These are phyloP conservation scores for Lymantria monacha DNA, from an alignment of 2,888 invertebrate genomes.

Conservation along the genomic window DNA sequence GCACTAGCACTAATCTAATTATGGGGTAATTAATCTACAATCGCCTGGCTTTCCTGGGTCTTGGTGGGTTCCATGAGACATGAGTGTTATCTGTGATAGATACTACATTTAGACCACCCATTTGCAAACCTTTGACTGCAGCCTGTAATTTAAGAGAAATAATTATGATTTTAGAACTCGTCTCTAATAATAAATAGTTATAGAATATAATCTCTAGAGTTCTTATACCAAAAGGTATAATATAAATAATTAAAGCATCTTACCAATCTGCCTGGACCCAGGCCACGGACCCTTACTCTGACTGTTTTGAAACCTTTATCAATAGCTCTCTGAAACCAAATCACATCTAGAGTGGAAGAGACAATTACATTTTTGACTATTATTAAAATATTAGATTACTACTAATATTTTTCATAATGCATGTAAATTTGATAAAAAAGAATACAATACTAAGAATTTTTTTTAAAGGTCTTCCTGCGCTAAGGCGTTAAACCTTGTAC, in stretches of 20 bases:
- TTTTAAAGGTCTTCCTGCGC: too few relatives aligned
- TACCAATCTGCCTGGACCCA: conserved; percentile 96
- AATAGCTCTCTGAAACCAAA: conserved; percentile 83
- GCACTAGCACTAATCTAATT: conserved; percentile 22
- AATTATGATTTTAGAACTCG: neutral
- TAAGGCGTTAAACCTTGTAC: too few relatives aligned
- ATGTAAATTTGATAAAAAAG: too few relatives aligned
- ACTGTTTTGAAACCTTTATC: conserved; percentile 88
- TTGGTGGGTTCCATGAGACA: conserved; percentile 91
- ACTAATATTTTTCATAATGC: neutral
- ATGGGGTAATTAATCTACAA: conserved; percentile 79
- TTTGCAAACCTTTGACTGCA: conserved; percentile 95
- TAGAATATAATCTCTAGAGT: too few relatives aligned
- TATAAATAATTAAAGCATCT: conserved; percentile 43
- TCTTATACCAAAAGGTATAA: too few relatives aligned
- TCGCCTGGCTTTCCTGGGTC: conserved; percentile 92
- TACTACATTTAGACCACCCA: conserved; percentile 94
- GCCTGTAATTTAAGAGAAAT: conserved; percentile 83
- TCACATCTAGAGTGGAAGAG: too few relatives aligned
- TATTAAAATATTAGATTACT: neutral
- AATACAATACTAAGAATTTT: too few relatives aligned
- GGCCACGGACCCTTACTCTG: conserved; percentile 89
- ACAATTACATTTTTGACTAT: neutral
- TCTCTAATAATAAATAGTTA: neutral
- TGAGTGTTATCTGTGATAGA: conserved; percentile 96